These are phyloP conservation scores for Thripadectes ignobilis DNA, from an alignment of 2,797 vertebrate genomes.

Conservation along the genomic window DNA sequence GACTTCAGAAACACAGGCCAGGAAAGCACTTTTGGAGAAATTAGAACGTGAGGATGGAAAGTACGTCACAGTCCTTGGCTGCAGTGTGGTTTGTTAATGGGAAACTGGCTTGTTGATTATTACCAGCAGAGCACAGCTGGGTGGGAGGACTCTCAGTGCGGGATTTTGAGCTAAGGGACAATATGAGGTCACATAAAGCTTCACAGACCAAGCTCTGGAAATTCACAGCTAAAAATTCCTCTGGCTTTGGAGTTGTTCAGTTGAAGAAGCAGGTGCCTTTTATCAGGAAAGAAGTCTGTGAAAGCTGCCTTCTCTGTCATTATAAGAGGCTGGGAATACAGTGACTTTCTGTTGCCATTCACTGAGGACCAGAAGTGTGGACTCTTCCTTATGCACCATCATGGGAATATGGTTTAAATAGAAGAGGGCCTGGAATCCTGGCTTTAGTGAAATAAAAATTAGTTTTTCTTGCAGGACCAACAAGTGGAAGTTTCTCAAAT, in stretches of 20 bases:
- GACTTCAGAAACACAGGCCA: slow-evolving; percentile 80
- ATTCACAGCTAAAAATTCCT: background rate
- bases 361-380: background rate
- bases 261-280: background rate
- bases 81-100: background rate
- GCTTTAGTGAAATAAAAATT: background rate
- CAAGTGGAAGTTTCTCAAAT: background rate
- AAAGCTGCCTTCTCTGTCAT: background rate
- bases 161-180: background rate
- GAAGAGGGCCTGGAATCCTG: background rate
- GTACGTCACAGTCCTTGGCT: slow-evolving; percentile 63
- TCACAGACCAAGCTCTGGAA: background rate
- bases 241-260: background rate
- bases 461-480: background rate
- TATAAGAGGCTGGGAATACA: background rate
- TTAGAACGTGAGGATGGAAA: slow-evolving; percentile 83
- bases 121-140: background rate
- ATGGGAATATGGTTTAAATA: background rate
- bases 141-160: background rate
- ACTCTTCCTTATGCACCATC: background rate
- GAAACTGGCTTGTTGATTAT: background rate
- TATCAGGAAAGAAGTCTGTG: background rate
- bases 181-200: background rate
- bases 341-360: background rate
- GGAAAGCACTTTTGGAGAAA: slow-evolving; percentile 87